Percentiles rank a stretch among this genome's conserved stretches.
phyloP scores from a whole-genome alignment of 1,140 invertebrate genomes.

The Bombus soroeensis region DNA sequence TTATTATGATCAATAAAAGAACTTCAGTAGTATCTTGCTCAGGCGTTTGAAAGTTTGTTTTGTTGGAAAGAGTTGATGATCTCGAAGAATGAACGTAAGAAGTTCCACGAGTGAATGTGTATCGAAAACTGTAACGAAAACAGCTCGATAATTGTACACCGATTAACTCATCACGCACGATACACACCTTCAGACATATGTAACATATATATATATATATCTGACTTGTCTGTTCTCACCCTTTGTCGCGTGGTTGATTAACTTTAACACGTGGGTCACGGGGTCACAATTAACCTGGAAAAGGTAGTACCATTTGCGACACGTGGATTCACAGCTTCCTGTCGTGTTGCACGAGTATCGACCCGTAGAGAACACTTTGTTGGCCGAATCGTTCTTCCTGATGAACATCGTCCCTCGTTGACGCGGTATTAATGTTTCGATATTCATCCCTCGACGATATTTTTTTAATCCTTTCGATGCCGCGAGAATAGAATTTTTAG shows the following conservation, averaged over 20 bases:
- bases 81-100: neutral
- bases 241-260: neutral
- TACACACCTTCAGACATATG: neutral
- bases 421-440: neutral
- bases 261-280: neutral
- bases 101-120: constrained; percentile 53
- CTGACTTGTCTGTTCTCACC: neutral
- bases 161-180: constrained; percentile 28
- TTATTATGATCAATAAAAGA: neutral
- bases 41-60: constrained; percentile 14
- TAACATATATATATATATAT: neutral
- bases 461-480: neutral
- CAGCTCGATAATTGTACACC: constrained; percentile 4
- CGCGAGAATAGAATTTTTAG: neutral
- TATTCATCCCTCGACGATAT: too few relatives aligned
- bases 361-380: constrained; percentile 5
- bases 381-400: neutral
- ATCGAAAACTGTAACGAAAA: constrained; percentile 29
- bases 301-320: neutral
- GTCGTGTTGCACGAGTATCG: constrained; percentile 22
- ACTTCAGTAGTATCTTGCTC: neutral
- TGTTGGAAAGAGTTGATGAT: neutral
- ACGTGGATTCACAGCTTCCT: constrained; percentile 26
- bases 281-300: constrained; percentile 3
- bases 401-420: neutral